phyloP scores from a whole-genome alignment of 2,113 vertebrate genomes.

The Telmatochromis sp. region DNA sequence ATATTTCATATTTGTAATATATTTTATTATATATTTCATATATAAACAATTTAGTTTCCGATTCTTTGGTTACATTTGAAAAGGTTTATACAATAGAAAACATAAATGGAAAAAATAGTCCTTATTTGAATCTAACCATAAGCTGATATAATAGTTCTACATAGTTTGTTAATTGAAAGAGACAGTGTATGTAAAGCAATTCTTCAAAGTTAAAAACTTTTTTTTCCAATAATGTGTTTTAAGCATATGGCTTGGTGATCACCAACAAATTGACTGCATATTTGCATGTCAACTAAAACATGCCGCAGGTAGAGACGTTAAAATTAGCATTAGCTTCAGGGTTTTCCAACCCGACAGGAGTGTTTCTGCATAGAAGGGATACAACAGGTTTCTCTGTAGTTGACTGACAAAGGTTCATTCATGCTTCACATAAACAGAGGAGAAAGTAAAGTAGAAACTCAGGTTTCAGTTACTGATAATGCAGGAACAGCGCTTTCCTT shows the following conservation, averaged over 20 bases:
- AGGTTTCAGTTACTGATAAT: not conserved
- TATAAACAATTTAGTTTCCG: not conserved
- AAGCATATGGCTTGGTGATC: not conserved
- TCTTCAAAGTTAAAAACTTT: not conserved
- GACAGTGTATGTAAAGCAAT: not conserved
- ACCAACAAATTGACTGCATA: not conserved
- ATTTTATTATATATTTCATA: not conserved
- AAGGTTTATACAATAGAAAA: not conserved
- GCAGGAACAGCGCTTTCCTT: not conserved
- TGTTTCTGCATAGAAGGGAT: not conserved
- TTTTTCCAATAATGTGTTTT: not conserved
- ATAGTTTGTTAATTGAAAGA: not conserved
- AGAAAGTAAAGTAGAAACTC: not conserved
- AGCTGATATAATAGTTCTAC: not conserved
- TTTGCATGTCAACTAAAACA: not conserved
- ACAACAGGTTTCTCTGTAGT: not conserved
- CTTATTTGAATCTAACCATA: not conserved
- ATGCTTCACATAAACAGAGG: not conserved
- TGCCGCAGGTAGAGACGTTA: not conserved
- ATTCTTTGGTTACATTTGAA: not conserved
- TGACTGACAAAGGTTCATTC: not conserved
- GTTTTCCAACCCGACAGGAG: not conserved
- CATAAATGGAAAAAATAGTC: not conserved
- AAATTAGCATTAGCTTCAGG: not conserved
- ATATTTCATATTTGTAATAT: not conserved